phyloP scores from a whole-genome alignment of 37 sponge, comb jelly and placozoan species.

The Theonella swinhoei region DNA sequence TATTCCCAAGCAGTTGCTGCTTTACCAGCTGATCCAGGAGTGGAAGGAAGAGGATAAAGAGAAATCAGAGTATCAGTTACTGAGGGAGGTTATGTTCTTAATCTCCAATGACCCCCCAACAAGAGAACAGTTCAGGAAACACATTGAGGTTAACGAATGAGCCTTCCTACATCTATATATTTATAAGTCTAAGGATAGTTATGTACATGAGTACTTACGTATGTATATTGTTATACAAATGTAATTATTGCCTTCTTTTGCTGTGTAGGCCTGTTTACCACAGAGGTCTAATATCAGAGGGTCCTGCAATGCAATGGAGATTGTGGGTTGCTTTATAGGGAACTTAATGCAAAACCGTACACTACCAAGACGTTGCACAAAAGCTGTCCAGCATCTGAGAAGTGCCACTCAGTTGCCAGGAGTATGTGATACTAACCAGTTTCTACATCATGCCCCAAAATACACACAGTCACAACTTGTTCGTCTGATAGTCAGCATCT shows the following conservation, averaged over 20 bases:
- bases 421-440: constrained; percentile 1
- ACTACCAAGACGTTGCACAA: constrained; percentile 6
- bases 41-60: not conserved
- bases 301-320: constrained; percentile 12
- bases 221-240: too few species aligned
- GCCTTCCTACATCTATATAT: too few species aligned
- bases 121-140: not conserved
- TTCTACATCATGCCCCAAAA: constrained; percentile 48
- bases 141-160: not conserved
- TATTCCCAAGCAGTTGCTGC: constrained; percentile 58
- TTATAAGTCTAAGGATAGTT: too few species aligned
- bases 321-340: constrained; percentile 52
- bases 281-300: not conserved
- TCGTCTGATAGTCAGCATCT: constrained; percentile 59
- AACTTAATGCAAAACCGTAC: constrained; percentile 29
- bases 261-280: not conserved
- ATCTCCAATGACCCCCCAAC: constrained; percentile 17
- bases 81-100: constrained; percentile 60
- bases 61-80: not conserved
- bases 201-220: too few species aligned
- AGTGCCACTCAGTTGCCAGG: not conserved
- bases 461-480: constrained; percentile 52
- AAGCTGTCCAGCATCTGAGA: not conserved
- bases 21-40: constrained; percentile 25
- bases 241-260: too few species aligned